Conservation (phyloP, 53 echinoderm and acorn worm genomes). For the Zoroaster sp. region DNA sequence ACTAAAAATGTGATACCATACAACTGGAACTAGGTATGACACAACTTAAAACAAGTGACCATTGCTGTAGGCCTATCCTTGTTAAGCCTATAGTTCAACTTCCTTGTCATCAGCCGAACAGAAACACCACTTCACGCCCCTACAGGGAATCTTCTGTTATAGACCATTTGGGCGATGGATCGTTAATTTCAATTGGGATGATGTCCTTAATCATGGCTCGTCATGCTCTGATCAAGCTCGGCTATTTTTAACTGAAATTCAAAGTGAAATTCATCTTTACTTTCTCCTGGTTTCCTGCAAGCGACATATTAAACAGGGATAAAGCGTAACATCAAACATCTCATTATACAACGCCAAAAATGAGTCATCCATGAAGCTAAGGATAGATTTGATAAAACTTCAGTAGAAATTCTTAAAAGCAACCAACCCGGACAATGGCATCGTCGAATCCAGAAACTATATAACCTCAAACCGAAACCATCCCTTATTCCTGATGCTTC, state of each 20-base stretch:
- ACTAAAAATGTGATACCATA: too few species aligned
- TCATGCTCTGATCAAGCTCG: neutral
- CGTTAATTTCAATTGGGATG: neutral
- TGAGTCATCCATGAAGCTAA: neutral
- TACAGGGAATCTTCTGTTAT: neutral
- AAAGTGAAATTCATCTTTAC: neutral
- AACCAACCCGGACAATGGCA: neutral
- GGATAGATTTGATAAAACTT: neutral
- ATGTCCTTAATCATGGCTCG: neutral
- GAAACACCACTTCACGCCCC: neutral
- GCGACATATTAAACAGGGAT: neutral
- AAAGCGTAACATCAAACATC: neutral
- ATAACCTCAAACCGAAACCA: neutral
- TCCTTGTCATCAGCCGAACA: neutral
- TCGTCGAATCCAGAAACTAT: neutral
- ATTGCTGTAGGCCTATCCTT: too few species aligned
- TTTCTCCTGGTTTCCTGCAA: neutral
- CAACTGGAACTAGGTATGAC: too few species aligned
- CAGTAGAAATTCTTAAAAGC: neutral
- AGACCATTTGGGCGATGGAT: slow-evolving; percentile 8
- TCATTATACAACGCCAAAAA: neutral
- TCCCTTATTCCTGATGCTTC: neutral
- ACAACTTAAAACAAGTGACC: too few species aligned
- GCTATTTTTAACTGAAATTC: neutral
- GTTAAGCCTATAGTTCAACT: too few species aligned